Evolutionary conservation across 2,888 invertebrate species (phyloP).

Genomic region (Agapostemon virescens): DNA sequence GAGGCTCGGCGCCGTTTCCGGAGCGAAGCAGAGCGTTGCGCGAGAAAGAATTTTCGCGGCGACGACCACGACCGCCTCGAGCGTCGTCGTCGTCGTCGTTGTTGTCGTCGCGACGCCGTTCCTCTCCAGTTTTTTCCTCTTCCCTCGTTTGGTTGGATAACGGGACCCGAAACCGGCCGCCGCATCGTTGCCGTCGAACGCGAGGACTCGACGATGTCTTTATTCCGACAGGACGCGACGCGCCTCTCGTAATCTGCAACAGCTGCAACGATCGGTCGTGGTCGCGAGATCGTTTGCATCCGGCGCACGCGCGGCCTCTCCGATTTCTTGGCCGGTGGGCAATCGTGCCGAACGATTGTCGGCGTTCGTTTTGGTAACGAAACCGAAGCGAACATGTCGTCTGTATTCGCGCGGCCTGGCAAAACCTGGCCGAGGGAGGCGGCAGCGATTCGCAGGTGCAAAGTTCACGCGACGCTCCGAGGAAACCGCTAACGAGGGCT

Average conservation of each 20-base stretch:
- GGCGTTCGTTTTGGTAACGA: too few species aligned
- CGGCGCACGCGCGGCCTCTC: slow-evolving; percentile 35
- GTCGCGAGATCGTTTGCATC: slow-evolving; percentile 41
- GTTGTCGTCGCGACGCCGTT: neutral
- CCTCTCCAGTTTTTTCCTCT: neutral
- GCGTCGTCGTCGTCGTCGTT: slow-evolving; percentile 1
- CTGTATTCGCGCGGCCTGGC: slow-evolving; percentile 18
- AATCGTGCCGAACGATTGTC: neutral
- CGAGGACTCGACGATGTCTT: slow-evolving; percentile 49
- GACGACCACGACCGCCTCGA: neutral
- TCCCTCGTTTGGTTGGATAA: slow-evolving; percentile 9
- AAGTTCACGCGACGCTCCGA: slow-evolving; percentile 69
- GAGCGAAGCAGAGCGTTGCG: neutral
- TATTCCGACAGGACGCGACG: slow-evolving; percentile 24
- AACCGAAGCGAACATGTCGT: neutral
- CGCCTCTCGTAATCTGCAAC: slow-evolving; percentile 58
- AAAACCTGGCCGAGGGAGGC: slow-evolving; percentile 16
- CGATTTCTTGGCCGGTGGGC: slow-evolving; percentile 50
- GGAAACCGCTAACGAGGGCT: slow-evolving; percentile 71
- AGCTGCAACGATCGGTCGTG: slow-evolving; percentile 54
- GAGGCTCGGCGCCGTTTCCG: neutral
- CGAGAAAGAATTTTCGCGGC: neutral
- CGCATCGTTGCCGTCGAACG: slow-evolving; percentile 17
- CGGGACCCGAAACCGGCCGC: neutral
- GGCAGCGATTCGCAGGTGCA: slow-evolving; percentile 73